These are phyloP conservation scores for Macquaria ambigua DNA, from an alignment of 2,113 vertebrate genomes.

Conservation along the genomic window DNA sequence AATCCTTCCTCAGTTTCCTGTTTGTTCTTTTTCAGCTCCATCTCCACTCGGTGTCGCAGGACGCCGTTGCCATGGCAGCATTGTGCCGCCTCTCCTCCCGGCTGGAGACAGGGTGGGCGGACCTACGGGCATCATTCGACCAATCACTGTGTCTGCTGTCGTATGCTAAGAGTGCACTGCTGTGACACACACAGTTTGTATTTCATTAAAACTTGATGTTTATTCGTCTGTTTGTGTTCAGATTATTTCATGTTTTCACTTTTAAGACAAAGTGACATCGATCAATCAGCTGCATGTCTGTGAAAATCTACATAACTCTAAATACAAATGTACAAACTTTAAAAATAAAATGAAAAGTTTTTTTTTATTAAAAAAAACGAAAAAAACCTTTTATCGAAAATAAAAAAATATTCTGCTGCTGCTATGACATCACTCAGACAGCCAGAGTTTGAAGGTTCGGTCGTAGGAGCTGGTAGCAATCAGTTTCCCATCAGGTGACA, in stretches of 20 bases:
- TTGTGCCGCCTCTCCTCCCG: conserved; percentile 81
- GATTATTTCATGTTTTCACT: neutral
- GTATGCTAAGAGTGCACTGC: conserved; percentile 93
- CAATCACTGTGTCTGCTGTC: conserved; percentile 94
- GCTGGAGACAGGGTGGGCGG: conserved; percentile 89
- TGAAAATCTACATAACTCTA: too few relatives aligned
- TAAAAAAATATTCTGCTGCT: neutral
- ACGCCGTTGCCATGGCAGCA: conserved; percentile 86
- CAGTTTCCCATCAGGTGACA: conserved; percentile 93
- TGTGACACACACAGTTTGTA: conserved; percentile 76
- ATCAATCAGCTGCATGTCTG: too few relatives aligned
- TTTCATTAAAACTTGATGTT: conserved; percentile 30
- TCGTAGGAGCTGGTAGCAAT: conserved; percentile 98
- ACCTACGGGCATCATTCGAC: conserved; percentile 88
- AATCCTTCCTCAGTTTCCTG: neutral
- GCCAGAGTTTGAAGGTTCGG: conserved; percentile 98
- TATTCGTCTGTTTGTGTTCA: neutral
- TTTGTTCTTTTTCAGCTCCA: conserved; percentile 86
- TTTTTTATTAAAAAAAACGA: too few relatives aligned
- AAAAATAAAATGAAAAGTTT: too few relatives aligned
- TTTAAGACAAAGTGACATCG: too few relatives aligned
- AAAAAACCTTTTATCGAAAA: too few relatives aligned
- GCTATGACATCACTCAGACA: conserved; percentile 86
- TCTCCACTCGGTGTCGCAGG: conserved; percentile 87
- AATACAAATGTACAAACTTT: too few relatives aligned